These are phyloP conservation scores for Papilio glaucus DNA, from an alignment of 1,140 invertebrate species.

Conservation along the genomic window DNA sequence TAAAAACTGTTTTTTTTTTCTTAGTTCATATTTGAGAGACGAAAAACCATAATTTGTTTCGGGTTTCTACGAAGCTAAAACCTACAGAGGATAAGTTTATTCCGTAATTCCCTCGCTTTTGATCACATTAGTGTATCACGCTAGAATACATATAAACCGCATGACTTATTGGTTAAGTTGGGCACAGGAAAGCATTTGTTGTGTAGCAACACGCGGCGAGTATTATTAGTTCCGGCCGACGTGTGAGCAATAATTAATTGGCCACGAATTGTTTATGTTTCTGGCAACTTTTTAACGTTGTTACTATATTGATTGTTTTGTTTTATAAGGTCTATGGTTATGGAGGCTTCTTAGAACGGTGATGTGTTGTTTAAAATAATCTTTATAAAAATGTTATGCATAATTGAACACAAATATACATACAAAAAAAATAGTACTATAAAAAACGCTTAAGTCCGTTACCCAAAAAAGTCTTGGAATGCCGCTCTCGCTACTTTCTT, in stretches of 20 bases:
- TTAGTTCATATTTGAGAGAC: no score
- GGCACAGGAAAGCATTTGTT: slow-evolving; percentile 54
- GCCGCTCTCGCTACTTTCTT: no score
- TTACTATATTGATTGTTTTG: not conserved
- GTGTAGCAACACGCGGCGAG: slow-evolving; percentile 48
- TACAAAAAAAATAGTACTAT: no score
- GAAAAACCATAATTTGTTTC: no score
- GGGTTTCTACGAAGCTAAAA: not conserved
- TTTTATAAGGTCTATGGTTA: not conserved
- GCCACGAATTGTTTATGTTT: slow-evolving; percentile 32
- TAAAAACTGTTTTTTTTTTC: no score
- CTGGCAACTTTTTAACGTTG: slow-evolving; percentile 16
- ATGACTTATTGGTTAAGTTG: slow-evolving; percentile 31
- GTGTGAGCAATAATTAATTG: slow-evolving; percentile 64
- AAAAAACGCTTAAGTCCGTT: no score
- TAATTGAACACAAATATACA: no score
- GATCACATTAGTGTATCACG: not conserved
- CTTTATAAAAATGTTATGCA: not conserved
- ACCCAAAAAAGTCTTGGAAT: no score
- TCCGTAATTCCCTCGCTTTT: not conserved
- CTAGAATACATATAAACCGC: not conserved
- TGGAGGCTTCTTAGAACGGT: not conserved
- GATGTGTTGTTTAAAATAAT: not conserved
- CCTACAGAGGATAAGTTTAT: not conserved
- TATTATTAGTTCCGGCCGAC: slow-evolving; percentile 50